phyloP scores from a whole-genome alignment of 2,797 vertebrate species.

The Lithobates sylvaticus region DNA sequence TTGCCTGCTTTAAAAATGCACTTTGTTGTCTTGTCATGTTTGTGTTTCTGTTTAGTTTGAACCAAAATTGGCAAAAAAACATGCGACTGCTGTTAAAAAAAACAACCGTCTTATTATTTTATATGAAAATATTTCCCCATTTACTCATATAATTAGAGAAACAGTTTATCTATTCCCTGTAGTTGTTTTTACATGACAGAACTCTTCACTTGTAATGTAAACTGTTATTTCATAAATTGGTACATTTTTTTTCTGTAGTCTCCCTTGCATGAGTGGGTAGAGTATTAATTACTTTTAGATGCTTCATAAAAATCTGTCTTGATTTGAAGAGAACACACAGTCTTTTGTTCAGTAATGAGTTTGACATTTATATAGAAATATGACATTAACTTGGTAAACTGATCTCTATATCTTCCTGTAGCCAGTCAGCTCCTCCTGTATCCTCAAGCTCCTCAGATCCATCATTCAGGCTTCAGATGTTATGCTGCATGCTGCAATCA shows the following conservation, averaged over 20 bases:
- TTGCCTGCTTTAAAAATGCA: too few species aligned
- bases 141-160: background rate
- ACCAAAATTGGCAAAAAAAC: too few species aligned
- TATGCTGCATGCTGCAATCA: conserved; percentile 10
- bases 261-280: conserved; percentile 67
- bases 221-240: conserved; percentile 28
- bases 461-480: conserved; percentile 44
- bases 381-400: conserved; percentile 66
- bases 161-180: background rate
- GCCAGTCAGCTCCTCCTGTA: conserved; percentile 53
- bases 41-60: too few species aligned
- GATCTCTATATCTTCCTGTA: conserved; percentile 67
- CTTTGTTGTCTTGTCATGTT: too few species aligned
- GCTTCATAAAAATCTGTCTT: conserved; percentile 69
- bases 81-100: background rate
- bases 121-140: background rate
- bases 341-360: conserved; percentile 64
- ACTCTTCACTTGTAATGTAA: conserved; percentile 11
- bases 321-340: conserved; percentile 65
- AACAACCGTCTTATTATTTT: background rate
- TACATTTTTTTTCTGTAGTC: conserved; percentile 62
- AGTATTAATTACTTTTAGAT: conserved; percentile 73
- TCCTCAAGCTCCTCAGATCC: conserved; percentile 64
- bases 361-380: conserved; percentile 69
- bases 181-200: background rate